Evolutionary conservation across 2,888 invertebrate species (phyloP).

Genomic region (Corythucha ciliata): DNA sequence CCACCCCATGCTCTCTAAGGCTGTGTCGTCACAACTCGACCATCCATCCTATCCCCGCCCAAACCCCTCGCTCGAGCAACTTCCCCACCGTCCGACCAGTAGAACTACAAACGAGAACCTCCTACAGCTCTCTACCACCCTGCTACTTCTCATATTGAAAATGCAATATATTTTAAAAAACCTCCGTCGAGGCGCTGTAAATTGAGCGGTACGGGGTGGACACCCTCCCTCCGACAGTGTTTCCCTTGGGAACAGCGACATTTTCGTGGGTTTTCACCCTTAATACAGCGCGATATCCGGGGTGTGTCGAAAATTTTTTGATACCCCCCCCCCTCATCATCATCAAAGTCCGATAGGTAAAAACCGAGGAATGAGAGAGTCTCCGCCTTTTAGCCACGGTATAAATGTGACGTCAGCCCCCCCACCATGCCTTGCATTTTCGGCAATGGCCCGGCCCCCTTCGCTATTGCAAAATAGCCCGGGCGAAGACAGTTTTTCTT

Average conservation of each 20-base stretch:
- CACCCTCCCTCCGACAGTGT: not conserved
- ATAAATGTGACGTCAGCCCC: slow-evolving; percentile 21
- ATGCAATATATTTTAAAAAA: slow-evolving; percentile 34
- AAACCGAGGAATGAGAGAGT: not conserved
- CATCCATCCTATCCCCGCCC: no score
- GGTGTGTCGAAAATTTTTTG: no score
- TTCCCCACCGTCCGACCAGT: slow-evolving; percentile 13
- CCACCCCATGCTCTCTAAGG: no score
- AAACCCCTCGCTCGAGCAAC: no score
- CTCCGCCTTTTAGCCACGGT: not conserved
- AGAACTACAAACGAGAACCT: slow-evolving; percentile 25
- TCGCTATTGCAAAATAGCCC: slow-evolving; percentile 26
- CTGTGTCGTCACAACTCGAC: no score
- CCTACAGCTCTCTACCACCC: slow-evolving; percentile 27
- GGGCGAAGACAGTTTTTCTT: no score
- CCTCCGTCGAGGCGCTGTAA: slow-evolving; percentile 21
- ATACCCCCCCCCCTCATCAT: no score
- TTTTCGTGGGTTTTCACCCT: no score
- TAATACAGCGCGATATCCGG: no score
- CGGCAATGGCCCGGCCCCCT: slow-evolving; percentile 32
- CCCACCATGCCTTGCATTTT: slow-evolving; percentile 22
- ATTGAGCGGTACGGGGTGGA: slow-evolving; percentile 1
- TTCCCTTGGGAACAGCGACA: slow-evolving; percentile 1
- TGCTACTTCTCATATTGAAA: slow-evolving; percentile 31
- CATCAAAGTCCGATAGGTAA: not conserved